Evolutionary conservation across 2,888 invertebrate species (phyloP).

Genomic region (Tyria jacobaeae): DNA sequence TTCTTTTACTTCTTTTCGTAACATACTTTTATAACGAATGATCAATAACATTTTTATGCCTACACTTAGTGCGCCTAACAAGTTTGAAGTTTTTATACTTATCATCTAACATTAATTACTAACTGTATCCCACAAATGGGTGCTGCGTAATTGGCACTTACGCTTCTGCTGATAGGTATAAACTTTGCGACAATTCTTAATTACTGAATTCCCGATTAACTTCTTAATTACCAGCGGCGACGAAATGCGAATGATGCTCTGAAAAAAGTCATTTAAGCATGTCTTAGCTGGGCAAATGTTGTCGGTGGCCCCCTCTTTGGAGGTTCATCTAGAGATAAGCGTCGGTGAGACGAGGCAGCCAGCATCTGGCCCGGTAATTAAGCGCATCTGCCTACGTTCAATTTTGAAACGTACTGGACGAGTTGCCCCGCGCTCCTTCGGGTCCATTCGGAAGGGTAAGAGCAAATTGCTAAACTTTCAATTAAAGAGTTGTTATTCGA

Average conservation of each 20-base stretch:
- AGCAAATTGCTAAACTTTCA: slow-evolving; percentile 87
- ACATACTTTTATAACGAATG: slow-evolving; percentile 12
- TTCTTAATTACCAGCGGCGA: slow-evolving; percentile 63
- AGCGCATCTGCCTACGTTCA: slow-evolving; percentile 86
- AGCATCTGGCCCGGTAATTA: slow-evolving; percentile 85
- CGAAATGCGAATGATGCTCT: slow-evolving; percentile 64
- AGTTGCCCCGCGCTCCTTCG: slow-evolving; percentile 79
- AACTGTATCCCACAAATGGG: slow-evolving; percentile 50
- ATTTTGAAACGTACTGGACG: slow-evolving; percentile 84
- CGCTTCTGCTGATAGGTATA: slow-evolving; percentile 51
- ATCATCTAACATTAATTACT: slow-evolving; percentile 46
- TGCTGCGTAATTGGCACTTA: slow-evolving; percentile 51
- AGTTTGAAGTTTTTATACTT: slow-evolving; percentile 31
- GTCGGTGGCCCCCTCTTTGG: slow-evolving; percentile 66
- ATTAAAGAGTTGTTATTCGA: slow-evolving; percentile 87
- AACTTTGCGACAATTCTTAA: slow-evolving; percentile 61
- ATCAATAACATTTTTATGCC: slow-evolving; percentile 15
- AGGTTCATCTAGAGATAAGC: slow-evolving; percentile 82
- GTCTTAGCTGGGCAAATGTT: slow-evolving; percentile 72
- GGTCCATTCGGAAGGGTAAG: slow-evolving; percentile 84
- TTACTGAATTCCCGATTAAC: slow-evolving; percentile 66
- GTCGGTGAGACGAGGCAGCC: slow-evolving; percentile 64
- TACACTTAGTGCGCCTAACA: slow-evolving; percentile 21
- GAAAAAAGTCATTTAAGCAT: slow-evolving; percentile 70
- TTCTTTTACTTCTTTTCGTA: slow-evolving; percentile 13